These are phyloP conservation scores for Chrysolina americana DNA, from an alignment of 2,888 invertebrate species.

Conservation along the genomic window DNA sequence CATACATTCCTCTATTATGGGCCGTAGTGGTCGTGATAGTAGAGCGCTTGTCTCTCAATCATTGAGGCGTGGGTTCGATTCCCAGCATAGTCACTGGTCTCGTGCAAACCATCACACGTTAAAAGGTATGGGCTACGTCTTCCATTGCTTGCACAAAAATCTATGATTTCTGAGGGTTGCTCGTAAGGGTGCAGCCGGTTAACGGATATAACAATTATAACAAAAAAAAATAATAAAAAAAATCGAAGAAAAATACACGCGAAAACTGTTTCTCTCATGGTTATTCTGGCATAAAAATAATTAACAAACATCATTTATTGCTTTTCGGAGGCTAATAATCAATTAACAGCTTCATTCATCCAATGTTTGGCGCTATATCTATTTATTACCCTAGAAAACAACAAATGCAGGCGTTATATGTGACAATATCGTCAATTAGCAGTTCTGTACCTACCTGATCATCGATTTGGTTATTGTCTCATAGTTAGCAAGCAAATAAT, in stretches of 20 bases:
- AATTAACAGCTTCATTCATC: conserved; percentile 10
- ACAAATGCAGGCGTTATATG: background rate
- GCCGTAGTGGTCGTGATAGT: no score
- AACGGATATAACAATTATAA: no score
- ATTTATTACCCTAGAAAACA: conserved; percentile 1
- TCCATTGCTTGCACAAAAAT: no score
- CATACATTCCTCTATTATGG: no score
- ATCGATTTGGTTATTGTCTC: conserved; percentile 11
- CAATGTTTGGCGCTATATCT: background rate
- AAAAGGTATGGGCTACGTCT: no score
- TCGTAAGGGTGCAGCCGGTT: no score
- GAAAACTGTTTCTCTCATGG: background rate
- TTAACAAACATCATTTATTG: background rate
- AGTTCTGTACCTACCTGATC: background rate
- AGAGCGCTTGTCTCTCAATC: no score
- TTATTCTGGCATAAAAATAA: background rate
- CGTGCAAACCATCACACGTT: no score
- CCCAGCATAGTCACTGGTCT: no score
- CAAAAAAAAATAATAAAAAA: background rate
- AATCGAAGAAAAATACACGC: background rate
- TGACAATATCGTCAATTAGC: conserved; percentile 25
- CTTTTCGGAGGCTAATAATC: background rate
- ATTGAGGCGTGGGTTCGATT: no score
- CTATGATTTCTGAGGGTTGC: no score
- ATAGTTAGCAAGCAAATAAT: conserved; percentile 58